phyloP scores from a whole-genome alignment of 2,113 vertebrate species.

The Chitala chitala region DNA sequence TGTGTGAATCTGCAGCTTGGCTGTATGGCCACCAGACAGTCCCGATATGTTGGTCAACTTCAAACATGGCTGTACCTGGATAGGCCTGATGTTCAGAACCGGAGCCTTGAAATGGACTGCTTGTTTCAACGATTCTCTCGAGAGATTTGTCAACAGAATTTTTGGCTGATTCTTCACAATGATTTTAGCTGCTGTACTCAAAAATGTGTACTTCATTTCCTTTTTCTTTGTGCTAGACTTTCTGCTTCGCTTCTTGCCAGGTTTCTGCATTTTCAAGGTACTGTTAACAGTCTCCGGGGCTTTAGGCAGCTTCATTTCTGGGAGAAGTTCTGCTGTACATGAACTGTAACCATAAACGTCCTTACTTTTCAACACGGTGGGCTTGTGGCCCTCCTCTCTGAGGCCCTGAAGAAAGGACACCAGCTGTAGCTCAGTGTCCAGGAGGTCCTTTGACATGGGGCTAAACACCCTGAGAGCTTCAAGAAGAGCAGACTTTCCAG shows the following conservation, averaged over 20 bases:
- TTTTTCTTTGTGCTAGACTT: slow-evolving; percentile 23
- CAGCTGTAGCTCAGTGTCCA: slow-evolving; percentile 68
- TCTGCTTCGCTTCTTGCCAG: slow-evolving; percentile 8
- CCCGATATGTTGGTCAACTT: slow-evolving; percentile 31
- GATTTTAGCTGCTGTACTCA: slow-evolving; percentile 29
- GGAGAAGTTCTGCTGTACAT: slow-evolving; percentile 58
- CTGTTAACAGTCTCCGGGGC: slow-evolving; percentile 3
- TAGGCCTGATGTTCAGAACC: neutral
- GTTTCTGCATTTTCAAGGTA: slow-evolving; percentile 10
- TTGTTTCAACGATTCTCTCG: slow-evolving; percentile 26
- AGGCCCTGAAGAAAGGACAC: slow-evolving; percentile 72
- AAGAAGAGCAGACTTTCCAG: slow-evolving; percentile 71
- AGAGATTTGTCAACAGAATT: slow-evolving; percentile 33
- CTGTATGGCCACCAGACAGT: slow-evolving; percentile 27
- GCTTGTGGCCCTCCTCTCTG: slow-evolving; percentile 72
- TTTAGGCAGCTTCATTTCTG: slow-evolving; percentile 8
- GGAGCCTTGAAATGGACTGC: slow-evolving; percentile 14
- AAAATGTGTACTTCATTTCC: slow-evolving; percentile 29
- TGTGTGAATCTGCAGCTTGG: slow-evolving; percentile 28
- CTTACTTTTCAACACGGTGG: slow-evolving; percentile 71
- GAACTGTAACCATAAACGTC: slow-evolving; percentile 78
- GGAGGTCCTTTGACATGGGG: slow-evolving; percentile 73
- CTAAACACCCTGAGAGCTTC: slow-evolving; percentile 74
- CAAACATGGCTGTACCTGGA: slow-evolving; percentile 22
- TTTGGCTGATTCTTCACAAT: slow-evolving; percentile 32